Base-by-base conservation (phyloP, 2,113 vertebrate species). In the Labrus mixtus region DNA sequence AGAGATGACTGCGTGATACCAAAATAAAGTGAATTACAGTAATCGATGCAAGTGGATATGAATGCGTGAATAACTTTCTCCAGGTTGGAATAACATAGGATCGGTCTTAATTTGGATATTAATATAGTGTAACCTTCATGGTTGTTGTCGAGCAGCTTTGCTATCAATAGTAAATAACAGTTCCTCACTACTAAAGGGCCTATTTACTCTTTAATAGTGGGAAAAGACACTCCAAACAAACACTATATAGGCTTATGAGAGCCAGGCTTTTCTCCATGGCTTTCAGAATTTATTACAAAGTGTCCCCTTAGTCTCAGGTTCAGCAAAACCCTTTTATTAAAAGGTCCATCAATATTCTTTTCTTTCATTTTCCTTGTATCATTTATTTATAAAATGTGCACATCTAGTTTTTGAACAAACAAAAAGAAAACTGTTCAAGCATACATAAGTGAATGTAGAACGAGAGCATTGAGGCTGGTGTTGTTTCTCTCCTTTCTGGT, bases 401-500 rank as follows among this genome's bases (percentile, higher is more conserved):
- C 8, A 29, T 8, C 13, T 6, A 3, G 22, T n/a, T 23, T 59
- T 29, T 41, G 3, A 39, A 50, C 7, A 53, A 8, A 53, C 12
- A 39, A 13, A 51, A 37, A 43, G 53, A 48, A 17, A 46, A 68
- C 22, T 64, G 1, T 48, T n/a, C 46, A 75, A 37, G 8, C 16
- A 36, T 17, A 4, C 7, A 55, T 43, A n/a, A 3, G 57, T 61
- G 17, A 20, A 37, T 41, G 45, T 12, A 20, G 1, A 59, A 57
- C 46, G 29, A 7, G 1, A 23, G 50, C 36, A 25, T 1, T 51
- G 23, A 46, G 11, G 16, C 16, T 46, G 6, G 10, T 48, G 58
- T 33, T 41, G n/a, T 72, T 72, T 56, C 65, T 51, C 15, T 64
- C 23, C n/a, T 46, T 11, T 59, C 33, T 70, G 29, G 13, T 73